Base-by-base conservation (phyloP, 2,113 vertebrate genomes). In the Paraplagusia blochii region DNA sequence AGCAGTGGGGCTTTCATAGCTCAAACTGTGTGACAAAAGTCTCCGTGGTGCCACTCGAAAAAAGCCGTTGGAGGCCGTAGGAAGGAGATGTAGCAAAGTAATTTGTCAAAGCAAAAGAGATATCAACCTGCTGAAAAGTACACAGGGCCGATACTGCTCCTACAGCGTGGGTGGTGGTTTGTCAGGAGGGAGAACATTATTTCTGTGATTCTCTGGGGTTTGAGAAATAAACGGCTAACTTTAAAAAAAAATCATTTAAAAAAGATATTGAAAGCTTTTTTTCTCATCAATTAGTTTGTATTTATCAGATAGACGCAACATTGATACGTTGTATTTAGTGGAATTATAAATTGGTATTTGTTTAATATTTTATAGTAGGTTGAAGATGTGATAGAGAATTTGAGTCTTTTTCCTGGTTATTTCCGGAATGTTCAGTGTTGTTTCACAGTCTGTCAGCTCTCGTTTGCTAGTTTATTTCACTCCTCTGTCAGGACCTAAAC, bases 21-120 rank as follows among this genome's bases (percentile, higher is more conserved):
- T 86, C 76, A 83, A 44, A 16, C 58, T 48, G 52, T 39, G 38
- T 57, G 63, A 70, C 68, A 74, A 59, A 74, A 76, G 55, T 75
- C 63, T 72, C 63, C 58, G 42, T 40, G 49, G 40, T 77, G 75
- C 63, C 68, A 66, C 53, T 58, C 19, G 42, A 50, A 65, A 50
- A 65, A 65, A 43, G 18, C 43, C 67, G 40, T 36, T 29, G 34
- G 67, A 74, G 68, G 61, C 45, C 70, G n/a, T 12, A 45, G 42
- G 45, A 54, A 71, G 80, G 80, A 84, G 51, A 64, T 75, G 46
- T 58, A 73, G 43, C 60, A 61, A 70, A 53, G 16, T 61, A 40
- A 82, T 77, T 72, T 57, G 58, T 82, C 73, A 73, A 54, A 49
- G 16, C 12, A 48, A 45, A 9, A 43, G 54, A 58, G 51, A 62